Conservation (phyloP, 2,888 invertebrate genomes). For the Drosophila dives region DNA sequence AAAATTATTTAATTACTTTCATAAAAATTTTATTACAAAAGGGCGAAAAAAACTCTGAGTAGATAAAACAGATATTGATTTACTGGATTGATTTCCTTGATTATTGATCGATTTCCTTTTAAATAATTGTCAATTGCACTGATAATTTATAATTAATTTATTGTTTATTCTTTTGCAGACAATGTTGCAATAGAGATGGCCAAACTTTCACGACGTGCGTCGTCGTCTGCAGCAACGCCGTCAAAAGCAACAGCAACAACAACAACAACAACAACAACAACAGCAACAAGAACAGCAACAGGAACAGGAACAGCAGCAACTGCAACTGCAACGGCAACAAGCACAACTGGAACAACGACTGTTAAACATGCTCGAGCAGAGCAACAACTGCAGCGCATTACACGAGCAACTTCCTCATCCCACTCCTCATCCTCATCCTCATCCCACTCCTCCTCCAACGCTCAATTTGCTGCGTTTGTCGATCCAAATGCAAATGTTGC, state of each 20-base stretch:
- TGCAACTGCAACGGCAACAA: constrained; percentile 45
- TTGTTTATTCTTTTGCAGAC: constrained; percentile 72
- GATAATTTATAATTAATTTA: too few relatives aligned
- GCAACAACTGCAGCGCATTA: constrained; percentile 37
- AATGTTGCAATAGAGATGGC: constrained; percentile 85
- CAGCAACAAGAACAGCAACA: constrained; percentile 42
- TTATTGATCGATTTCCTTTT: too few relatives aligned
- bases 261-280: constrained; percentile 45
- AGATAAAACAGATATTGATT: neutral
- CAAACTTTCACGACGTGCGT: constrained; percentile 85
- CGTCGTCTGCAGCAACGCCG: constrained; percentile 79
- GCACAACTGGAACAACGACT: constrained; percentile 43
- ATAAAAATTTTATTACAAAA: too few relatives aligned
- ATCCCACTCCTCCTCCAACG: neutral
- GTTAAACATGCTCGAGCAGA: constrained; percentile 12
- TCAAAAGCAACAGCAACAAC: constrained; percentile 61
- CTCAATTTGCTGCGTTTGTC: constrained; percentile 54
- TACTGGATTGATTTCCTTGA: too few relatives aligned
- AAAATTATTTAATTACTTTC: too few relatives aligned
- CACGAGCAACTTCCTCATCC: constrained; percentile 26
- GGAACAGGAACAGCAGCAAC: constrained; percentile 19
- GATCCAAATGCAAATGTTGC: constrained; percentile 56
- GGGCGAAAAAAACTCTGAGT: neutral
- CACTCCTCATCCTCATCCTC: constrained; percentile 9
- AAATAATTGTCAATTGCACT: neutral